These are phyloP conservation scores for Sylvia borin DNA, from an alignment of 2,797 vertebrate genomes.

Conservation along the genomic window DNA sequence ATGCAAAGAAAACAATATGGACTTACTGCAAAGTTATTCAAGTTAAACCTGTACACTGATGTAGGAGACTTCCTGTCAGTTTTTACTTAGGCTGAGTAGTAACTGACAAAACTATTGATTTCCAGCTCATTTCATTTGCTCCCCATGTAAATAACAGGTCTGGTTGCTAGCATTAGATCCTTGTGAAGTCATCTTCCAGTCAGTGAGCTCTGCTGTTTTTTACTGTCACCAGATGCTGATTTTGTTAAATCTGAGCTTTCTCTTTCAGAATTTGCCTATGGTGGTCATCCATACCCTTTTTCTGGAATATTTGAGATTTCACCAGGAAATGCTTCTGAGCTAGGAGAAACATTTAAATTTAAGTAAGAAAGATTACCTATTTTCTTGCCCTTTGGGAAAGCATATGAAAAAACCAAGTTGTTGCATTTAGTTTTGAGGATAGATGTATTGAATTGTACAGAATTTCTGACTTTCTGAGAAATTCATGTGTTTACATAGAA, in stretches of 20 bases:
- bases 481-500: not conserved
- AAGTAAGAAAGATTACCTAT: slow-evolving; percentile 83
- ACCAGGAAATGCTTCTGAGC: slow-evolving; percentile 94
- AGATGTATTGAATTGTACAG: not conserved
- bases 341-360: slow-evolving; percentile 99
- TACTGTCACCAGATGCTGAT: not conserved
- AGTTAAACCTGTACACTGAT: not conserved
- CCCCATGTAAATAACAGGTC: not conserved
- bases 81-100: not conserved
- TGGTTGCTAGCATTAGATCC: not conserved
- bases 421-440: not conserved
- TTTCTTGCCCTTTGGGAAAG: slow-evolving; percentile 38
- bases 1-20: not conserved
- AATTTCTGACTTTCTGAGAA: not conserved
- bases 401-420: not conserved
- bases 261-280: slow-evolving; percentile 96
- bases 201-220: not conserved
- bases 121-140: not conserved
- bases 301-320: slow-evolving; percentile 99
- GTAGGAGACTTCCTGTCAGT: not conserved
- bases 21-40: not conserved
- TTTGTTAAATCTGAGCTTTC: slow-evolving; percentile 35
- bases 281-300: slow-evolving; percentile 98
- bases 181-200: not conserved
- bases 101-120: not conserved